A percentile compares a stretch with the other conserved stretches of the same genome.
Conservation (phyloP, 92 coral and sea anemone species). For the Anthopleura xanthogrammica region DNA sequence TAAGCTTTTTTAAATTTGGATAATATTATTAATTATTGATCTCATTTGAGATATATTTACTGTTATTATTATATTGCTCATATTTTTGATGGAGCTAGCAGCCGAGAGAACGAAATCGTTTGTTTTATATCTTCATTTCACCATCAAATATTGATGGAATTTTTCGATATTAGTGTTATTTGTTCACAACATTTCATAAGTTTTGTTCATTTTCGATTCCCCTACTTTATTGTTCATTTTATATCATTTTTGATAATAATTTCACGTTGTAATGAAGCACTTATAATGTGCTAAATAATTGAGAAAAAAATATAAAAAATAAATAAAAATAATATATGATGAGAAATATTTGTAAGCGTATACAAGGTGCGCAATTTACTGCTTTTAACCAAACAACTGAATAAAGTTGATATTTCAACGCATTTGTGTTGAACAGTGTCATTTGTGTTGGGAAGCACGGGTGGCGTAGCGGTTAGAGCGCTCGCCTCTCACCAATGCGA, state of each 20-base stretch:
- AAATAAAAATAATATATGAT: neutral
- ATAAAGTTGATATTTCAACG: slow-evolving; percentile 9
- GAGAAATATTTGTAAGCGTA: slow-evolving; percentile 3
- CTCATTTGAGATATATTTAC: slow-evolving; percentile 9
- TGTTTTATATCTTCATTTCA: neutral
- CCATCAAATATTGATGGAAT: neutral
- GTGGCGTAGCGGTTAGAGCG: no score
- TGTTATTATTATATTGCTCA: slow-evolving; percentile 2
- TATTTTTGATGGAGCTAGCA: neutral
- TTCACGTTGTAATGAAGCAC: neutral
- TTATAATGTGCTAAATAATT: neutral
- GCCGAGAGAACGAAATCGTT: neutral
- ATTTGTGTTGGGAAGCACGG: no score
- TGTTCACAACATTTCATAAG: neutral
- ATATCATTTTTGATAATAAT: neutral
- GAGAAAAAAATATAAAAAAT: neutral
- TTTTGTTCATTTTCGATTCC: neutral
- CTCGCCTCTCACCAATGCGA: no score
- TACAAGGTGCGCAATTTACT: neutral
- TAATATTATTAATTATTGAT: slow-evolving; percentile 9
- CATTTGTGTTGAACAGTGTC: neutral
- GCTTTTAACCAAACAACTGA: neutral
- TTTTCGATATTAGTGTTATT: neutral
- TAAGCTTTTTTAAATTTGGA: neutral
- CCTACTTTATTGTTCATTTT: neutral